These are phyloP conservation scores for Proterorhinus semilunaris DNA, from an alignment of 2,113 vertebrate genomes.

Conservation along the genomic window DNA sequence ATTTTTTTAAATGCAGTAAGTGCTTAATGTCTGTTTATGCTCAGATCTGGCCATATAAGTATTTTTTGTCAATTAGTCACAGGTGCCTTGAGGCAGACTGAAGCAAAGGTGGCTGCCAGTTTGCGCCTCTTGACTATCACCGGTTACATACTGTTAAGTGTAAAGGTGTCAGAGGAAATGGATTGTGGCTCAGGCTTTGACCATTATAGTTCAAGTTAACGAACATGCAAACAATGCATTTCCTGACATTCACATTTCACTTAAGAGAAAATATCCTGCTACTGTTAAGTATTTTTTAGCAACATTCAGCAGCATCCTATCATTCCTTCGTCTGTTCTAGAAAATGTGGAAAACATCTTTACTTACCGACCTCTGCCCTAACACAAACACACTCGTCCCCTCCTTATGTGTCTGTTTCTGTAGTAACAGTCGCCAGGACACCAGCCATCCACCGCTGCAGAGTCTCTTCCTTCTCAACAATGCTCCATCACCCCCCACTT, in stretches of 20 bases:
- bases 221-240: background rate
- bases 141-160: too few species aligned
- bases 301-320: background rate
- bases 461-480: slow-evolving; percentile 22
- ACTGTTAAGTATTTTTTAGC: background rate
- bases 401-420: slow-evolving; percentile 52
- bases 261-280: too few species aligned
- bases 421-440: slow-evolving; percentile 56
- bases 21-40: too few species aligned
- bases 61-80: too few species aligned
- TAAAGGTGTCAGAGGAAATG: too few species aligned
- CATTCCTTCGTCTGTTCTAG: background rate
- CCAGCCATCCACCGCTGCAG: slow-evolving; percentile 18
- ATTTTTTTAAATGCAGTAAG: too few species aligned
- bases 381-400: slow-evolving; percentile 28
- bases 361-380: slow-evolving; percentile 26
- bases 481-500: slow-evolving; percentile 9
- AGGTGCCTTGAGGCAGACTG: too few species aligned
- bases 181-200: too few species aligned
- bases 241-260: too few species aligned
- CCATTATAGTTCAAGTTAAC: background rate
- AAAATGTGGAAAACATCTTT: slow-evolving; percentile 24
- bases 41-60: too few species aligned
- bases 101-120: too few species aligned
- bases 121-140: too few species aligned